phyloP scores from a whole-genome alignment of 2,797 vertebrate genomes.

The Phrynocephalus guinanensis region DNA sequence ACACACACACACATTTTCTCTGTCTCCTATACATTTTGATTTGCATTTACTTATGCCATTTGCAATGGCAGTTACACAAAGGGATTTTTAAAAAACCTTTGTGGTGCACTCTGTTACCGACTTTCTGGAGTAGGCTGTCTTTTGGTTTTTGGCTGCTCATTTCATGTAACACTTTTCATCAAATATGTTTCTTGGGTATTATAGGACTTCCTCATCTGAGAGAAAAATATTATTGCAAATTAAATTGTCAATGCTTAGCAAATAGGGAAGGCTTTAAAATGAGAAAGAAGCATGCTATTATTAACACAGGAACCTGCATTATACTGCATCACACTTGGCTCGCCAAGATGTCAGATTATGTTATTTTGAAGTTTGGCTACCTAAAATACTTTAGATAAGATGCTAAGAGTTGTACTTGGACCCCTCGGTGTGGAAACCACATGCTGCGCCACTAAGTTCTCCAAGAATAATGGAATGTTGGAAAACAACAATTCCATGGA shows the following conservation, averaged over 20 bases:
- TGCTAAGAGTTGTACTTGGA: neutral
- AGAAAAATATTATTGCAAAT: neutral
- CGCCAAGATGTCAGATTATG: neutral
- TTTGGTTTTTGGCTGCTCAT: constrained; percentile 36
- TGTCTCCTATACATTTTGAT: no score
- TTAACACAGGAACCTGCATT: no score
- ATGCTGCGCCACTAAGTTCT: neutral
- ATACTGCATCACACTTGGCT: no score
- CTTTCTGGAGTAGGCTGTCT: constrained; percentile 52
- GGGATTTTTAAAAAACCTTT: neutral
- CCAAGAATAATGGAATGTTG: neutral
- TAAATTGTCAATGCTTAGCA: constrained; percentile 4
- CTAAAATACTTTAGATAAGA: neutral
- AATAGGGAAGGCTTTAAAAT: neutral
- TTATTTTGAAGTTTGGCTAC: neutral
- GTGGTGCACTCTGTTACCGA: constrained; percentile 34
- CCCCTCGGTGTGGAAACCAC: neutral
- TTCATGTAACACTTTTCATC: constrained; percentile 56
- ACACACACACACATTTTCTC: no score
- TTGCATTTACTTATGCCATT: no score
- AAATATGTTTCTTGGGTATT: constrained; percentile 37
- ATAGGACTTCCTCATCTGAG: constrained; percentile 26
- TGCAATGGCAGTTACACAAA: no score
- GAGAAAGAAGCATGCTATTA: neutral
- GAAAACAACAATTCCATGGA: neutral